phyloP scores from a whole-genome alignment of 2,888 invertebrate species.

The Campaea margaritaria region DNA sequence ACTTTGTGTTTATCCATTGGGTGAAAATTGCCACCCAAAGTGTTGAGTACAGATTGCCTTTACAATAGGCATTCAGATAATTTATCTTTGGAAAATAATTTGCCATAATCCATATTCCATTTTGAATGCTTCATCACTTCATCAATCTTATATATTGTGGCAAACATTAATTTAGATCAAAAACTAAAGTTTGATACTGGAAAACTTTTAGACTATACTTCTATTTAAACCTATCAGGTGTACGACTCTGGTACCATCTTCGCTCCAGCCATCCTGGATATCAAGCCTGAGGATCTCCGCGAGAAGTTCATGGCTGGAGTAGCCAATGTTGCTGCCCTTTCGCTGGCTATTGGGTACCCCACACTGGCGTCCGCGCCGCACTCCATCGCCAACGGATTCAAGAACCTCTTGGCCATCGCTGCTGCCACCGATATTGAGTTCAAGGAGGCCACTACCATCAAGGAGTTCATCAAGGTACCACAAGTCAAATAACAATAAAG shows the following conservation, averaged over 20 bases:
- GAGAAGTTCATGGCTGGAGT: slow-evolving; percentile 97
- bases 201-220: not conserved
- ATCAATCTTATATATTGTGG: slow-evolving; percentile 1
- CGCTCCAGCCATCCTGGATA: slow-evolving; percentile 98
- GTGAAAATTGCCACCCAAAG: slow-evolving; percentile 61
- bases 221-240: slow-evolving; percentile 82
- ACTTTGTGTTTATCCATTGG: not conserved
- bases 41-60: slow-evolving; percentile 79
- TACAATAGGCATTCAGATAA: slow-evolving; percentile 69
- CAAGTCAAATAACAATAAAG: not conserved
- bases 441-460: slow-evolving; percentile 96
- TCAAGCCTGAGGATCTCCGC: slow-evolving; percentile 98
- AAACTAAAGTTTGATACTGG: not conserved
- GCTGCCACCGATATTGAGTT: slow-evolving; percentile 98
- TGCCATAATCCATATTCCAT: slow-evolving; percentile 37
- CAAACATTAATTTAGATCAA: slow-evolving; percentile 4
- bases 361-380: slow-evolving; percentile 98
- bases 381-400: slow-evolving; percentile 98
- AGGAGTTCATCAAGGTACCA: slow-evolving; percentile 93
- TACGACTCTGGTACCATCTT: slow-evolving; percentile 99
- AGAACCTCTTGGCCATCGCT: slow-evolving; percentile 98
- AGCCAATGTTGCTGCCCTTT: slow-evolving; percentile 96
- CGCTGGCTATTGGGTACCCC: slow-evolving; percentile 97
- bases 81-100: slow-evolving; percentile 78
- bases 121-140: slow-evolving; percentile 34